phyloP scores from a whole-genome alignment of 1,140 invertebrate genomes.

The Saccostrea echinata region DNA sequence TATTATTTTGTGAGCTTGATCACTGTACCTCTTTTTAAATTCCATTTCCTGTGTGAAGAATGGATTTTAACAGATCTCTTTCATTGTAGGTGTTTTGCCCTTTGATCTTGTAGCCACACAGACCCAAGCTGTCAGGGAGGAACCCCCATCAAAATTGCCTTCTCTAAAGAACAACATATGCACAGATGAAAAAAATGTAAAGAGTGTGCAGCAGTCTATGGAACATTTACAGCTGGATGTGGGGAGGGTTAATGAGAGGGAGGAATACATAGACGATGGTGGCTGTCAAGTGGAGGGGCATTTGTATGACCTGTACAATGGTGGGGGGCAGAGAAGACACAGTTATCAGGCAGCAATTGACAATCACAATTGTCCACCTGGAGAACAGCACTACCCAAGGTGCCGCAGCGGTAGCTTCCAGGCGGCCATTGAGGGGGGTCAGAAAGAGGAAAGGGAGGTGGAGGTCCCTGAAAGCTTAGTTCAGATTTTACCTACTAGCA shows the following conservation, averaged over 20 bases:
- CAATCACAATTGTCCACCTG: conserved; percentile 39
- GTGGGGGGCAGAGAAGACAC: background rate
- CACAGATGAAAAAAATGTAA: background rate
- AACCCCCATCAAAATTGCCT: background rate
- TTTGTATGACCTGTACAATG: background rate
- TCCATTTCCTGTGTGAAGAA: too few relatives aligned
- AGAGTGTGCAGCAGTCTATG: background rate
- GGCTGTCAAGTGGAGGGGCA: background rate
- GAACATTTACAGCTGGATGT: background rate
- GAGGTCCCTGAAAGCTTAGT: background rate
- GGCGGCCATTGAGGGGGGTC: conserved; percentile 57
- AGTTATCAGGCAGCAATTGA: conserved; percentile 45
- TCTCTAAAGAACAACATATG: background rate
- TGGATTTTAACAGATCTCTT: background rate
- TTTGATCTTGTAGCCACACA: background rate
- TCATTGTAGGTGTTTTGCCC: conserved; percentile 1
- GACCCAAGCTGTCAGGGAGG: background rate
- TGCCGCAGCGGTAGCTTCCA: conserved; percentile 55
- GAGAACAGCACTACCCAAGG: conserved; percentile 34
- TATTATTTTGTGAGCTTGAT: too few relatives aligned
- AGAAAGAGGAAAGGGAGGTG: background rate
- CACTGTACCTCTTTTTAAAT: too few relatives aligned
- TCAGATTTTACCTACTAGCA: background rate
- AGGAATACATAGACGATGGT: background rate
- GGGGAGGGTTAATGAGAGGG: background rate